Conservation (phyloP, 2,113 vertebrate genomes). For the Oxyura jamaicensis region DNA sequence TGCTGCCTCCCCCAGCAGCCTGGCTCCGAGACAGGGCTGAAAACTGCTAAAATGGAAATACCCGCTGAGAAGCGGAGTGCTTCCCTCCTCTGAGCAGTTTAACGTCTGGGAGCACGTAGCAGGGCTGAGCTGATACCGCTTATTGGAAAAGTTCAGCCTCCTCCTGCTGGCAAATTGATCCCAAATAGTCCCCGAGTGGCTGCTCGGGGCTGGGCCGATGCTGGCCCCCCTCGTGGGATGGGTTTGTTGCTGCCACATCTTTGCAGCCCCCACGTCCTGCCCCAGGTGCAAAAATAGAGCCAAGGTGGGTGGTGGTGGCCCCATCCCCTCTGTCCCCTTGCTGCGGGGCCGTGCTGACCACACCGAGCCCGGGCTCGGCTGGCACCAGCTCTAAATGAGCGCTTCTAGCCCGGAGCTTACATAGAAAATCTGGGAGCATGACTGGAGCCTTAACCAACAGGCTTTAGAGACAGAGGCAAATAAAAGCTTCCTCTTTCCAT, state of each 20-base stretch:
- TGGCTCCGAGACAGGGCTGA: background rate
- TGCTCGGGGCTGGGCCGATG: background rate
- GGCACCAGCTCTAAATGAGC: background rate
- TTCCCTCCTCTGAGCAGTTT: background rate
- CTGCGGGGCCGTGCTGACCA: background rate
- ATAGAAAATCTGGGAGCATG: background rate
- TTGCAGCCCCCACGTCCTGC: background rate
- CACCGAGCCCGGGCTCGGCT: background rate
- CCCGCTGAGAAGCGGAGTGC: background rate
- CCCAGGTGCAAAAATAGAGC: accelerated
- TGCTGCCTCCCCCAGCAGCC: background rate
- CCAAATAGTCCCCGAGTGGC: background rate
- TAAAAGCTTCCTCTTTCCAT: background rate
- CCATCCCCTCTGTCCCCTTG: background rate
- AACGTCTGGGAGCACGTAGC: background rate
- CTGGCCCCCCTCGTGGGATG: background rate
- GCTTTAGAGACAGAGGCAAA: background rate
- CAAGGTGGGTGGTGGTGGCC: background rate
- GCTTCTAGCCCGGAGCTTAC: background rate
- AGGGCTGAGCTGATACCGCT: background rate
- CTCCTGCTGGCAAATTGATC: background rate
- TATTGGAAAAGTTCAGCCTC: background rate
- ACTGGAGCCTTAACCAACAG: background rate
- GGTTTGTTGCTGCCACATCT: accelerated
- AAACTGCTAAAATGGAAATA: constrained; percentile 23